Percentiles rank a stretch among this genome's conserved stretches.
phyloP scores from a whole-genome alignment of 2,797 vertebrate species.

The Gymnodraco acuticeps region DNA sequence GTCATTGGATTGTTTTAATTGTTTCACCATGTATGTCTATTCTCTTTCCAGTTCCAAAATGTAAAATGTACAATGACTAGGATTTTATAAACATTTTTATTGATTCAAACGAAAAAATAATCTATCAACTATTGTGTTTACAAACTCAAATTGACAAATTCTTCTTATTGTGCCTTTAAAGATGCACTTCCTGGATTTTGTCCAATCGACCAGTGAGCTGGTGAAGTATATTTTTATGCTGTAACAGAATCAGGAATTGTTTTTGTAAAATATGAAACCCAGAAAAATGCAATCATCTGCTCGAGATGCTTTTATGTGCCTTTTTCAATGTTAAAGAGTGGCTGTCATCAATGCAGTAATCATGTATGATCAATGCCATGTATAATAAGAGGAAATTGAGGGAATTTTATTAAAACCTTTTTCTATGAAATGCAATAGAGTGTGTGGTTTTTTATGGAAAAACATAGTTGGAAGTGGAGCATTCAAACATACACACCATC shows the following conservation, averaged over 20 bases:
- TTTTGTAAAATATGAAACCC: conserved; percentile 24
- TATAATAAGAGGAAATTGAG: conserved; percentile 62
- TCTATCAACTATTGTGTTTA: no score
- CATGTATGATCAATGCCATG: conserved; percentile 48
- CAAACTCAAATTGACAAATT: no score
- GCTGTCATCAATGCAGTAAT: conserved; percentile 47
- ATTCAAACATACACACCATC: neutral
- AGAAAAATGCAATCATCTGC: conserved; percentile 29
- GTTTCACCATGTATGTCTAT: conserved; percentile 9
- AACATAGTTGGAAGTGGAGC: neutral
- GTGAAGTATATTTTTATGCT: neutral
- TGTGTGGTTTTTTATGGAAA: conserved; percentile 30
- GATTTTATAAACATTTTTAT: no score
- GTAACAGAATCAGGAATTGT: conserved; percentile 22
- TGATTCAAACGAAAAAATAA: no score
- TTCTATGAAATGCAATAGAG: conserved; percentile 58
- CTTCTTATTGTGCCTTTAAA: neutral
- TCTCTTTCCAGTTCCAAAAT: neutral
- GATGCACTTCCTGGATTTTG: conserved; percentile 19
- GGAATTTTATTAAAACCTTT: conserved; percentile 71
- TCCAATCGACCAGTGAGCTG: neutral
- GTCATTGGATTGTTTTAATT: conserved; percentile 20
- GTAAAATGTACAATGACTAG: no score
- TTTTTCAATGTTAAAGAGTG: conserved; percentile 50
- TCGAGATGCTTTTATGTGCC: conserved; percentile 41